These are phyloP conservation scores for Stomorhina lunata DNA, from an alignment of 2,888 invertebrate genomes.

Conservation along the genomic window DNA sequence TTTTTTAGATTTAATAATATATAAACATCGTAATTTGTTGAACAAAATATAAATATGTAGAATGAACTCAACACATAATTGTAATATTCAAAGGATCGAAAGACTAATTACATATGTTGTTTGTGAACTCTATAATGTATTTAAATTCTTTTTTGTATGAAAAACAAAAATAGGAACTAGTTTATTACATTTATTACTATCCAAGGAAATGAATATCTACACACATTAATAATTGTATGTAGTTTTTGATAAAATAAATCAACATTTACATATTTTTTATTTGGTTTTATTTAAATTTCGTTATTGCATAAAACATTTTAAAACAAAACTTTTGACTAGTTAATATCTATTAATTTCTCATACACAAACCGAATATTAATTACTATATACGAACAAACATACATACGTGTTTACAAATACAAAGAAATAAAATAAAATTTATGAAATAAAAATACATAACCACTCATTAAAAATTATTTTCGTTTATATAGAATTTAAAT, in stretches of 20 bases:
- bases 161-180: conserved; percentile 24
- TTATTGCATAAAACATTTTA: no score
- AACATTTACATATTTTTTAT: conserved; percentile 15
- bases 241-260: conserved; percentile 55
- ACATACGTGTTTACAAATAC: no score
- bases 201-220: conserved; percentile 19
- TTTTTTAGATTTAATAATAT: conserved; percentile 54
- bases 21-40: conserved; percentile 49
- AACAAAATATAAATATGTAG: conserved; percentile 36
- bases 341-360: no score
- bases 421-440: no score
- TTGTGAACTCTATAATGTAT: conserved; percentile 30
- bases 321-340: no score
- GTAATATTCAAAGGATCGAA: conserved; percentile 4
- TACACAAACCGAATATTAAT: no score
- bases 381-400: no score
- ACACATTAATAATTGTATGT: conserved; percentile 37
- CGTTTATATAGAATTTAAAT: no score
- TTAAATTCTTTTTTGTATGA: conserved; percentile 59
- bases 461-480: no score
- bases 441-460: no score
- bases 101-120: conserved; percentile 30
- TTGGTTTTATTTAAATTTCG: neutral
- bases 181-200: conserved; percentile 34
- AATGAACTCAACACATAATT: conserved; percentile 36